Base-by-base conservation (phyloP, 2,888 invertebrate species). In the Tholera decimalis region DNA sequence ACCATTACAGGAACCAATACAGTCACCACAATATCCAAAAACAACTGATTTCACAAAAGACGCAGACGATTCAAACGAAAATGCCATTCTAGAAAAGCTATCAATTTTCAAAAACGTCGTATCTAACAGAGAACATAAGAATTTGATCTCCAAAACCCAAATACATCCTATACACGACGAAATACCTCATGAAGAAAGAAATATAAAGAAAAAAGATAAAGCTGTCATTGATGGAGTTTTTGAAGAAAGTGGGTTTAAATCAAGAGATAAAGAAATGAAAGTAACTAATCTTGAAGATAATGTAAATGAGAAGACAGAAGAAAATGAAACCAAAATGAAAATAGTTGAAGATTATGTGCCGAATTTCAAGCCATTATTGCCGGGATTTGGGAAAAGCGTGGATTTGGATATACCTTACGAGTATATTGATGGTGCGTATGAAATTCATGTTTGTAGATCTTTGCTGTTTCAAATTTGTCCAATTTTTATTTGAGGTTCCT, bases 151-250 rank as follows among this genome's bases (percentile, higher is more conserved):
- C 0, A 93, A 95, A 74, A 89, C 91, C 0, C 95, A 95, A 66
- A 75, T 92, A 1, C 94, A 94, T 60, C 95, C 95, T 0, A 0
- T 92, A 1, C 93, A 95, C 41, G 95, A 95, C 1, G 79, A 85
- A 0, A 80, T 91, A 0, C 80, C 88, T 6, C 95, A 95, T 22
- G 81, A 80, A 6, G 91, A 94, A 4, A 88, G 89, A 18, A 93
- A 88, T 64, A 95, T 92, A 0, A 94, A 93, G 59, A 95, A 95
- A 65, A 95, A 95, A 78, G 93, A 95, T 28, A 89, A 92, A 65
- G 88, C 94, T 0, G 86, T 86, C 41, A 63, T 86, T 0, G 79
- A 77, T 1, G 37, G 0, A 3, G 8, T 18, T 7, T 6, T 56
- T 0, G 67, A 66, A 8, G 60, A 59, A 28, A 18, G 1, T 28